A percentile compares a stretch with the other conserved stretches of the same genome.
Conservation (phyloP, 2,888 invertebrate species). For the Hoplodrina blanda region DNA sequence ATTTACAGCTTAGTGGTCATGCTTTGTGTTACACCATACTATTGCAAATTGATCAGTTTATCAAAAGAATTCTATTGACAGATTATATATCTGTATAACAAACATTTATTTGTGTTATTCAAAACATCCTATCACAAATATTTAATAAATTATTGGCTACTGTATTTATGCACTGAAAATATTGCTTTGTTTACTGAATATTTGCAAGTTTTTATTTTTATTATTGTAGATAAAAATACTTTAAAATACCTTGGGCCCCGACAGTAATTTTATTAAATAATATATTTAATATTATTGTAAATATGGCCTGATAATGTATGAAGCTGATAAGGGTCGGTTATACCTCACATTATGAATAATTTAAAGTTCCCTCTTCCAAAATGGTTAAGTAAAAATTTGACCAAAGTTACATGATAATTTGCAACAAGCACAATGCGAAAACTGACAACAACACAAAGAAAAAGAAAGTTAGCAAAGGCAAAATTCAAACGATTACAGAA, state of each 20-base stretch:
- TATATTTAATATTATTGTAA: not conserved
- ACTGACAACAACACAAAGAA: constrained; percentile 47
- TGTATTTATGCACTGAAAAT: not conserved
- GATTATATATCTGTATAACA: not conserved
- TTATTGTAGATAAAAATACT: constrained; percentile 19
- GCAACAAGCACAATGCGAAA: constrained; percentile 29
- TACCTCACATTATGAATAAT: not conserved
- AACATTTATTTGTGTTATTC: constrained; percentile 1
- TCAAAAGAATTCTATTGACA: constrained; percentile 14
- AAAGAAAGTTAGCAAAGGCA: constrained; percentile 33
- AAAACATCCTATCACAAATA: not conserved
- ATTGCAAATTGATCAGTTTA: not conserved
- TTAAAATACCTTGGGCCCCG: not conserved
- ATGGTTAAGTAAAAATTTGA: not conserved
- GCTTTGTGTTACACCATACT: not conserved
- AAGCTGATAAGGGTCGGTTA: not conserved
- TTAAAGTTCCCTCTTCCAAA: not conserved
- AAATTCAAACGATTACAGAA: constrained; percentile 23
- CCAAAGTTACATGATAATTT: not conserved
- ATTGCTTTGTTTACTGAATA: not conserved
- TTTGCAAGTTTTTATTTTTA: not conserved
- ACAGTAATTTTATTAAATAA: not conserved
- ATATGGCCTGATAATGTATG: not conserved
- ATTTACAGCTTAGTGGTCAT: constrained; percentile 14
- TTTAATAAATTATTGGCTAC: not conserved